Percentiles rank a stretch among this genome's conserved stretches.
phyloP scores from a whole-genome alignment of 1,140 invertebrate species.

The Pseudomyrmex sp. region DNA sequence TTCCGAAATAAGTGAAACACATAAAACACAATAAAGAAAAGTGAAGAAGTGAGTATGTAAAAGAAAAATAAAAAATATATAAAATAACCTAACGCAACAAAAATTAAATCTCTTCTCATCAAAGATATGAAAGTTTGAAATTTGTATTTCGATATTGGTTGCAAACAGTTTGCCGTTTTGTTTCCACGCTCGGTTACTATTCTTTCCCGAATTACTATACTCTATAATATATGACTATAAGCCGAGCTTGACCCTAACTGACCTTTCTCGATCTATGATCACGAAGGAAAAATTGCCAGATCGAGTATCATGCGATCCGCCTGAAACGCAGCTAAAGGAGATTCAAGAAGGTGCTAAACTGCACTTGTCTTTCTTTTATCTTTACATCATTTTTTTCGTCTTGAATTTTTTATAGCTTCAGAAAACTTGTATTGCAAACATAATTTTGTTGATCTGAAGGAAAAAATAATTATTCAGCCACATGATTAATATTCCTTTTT shows the following conservation, averaged over 20 bases:
- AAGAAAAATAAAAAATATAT: no score
- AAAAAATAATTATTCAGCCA: not conserved
- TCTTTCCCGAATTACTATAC: not conserved
- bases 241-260: constrained; percentile 52
- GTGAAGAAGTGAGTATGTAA: no score
- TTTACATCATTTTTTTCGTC: not conserved
- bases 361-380: constrained; percentile 8
- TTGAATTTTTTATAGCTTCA: not conserved
- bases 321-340: constrained; percentile 48
- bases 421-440: not conserved
- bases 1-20: no score
- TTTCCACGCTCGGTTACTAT: not conserved
- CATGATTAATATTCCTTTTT: not conserved
- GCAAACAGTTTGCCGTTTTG: not conserved
- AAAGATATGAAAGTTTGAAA: no score
- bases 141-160: not conserved
- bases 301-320: not conserved
- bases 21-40: no score
- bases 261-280: constrained; percentile 11
- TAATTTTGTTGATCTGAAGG: not conserved
- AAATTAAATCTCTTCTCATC: no score
- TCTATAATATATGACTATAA: constrained; percentile 45
- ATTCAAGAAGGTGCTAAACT: constrained; percentile 36
- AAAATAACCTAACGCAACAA: no score
- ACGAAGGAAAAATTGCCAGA: constrained; percentile 9